These are phyloP conservation scores for Gryllus longicercus DNA, from an alignment of 2,888 invertebrate genomes.

Conservation along the genomic window DNA sequence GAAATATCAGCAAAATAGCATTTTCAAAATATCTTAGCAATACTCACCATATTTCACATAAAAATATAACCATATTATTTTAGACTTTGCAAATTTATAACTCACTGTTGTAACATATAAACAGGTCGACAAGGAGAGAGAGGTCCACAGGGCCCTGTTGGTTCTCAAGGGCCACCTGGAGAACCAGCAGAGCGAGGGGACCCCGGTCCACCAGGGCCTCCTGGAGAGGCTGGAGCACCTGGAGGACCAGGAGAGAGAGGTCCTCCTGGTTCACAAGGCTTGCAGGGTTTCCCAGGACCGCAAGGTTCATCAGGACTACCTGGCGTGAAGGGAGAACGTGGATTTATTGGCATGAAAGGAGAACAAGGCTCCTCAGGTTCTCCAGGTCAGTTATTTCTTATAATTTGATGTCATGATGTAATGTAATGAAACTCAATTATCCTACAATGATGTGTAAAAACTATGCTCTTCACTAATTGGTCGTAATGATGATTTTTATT, in stretches of 20 bases:
- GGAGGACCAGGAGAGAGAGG: slow-evolving; percentile 75
- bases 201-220: slow-evolving; percentile 65
- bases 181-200: slow-evolving; percentile 79
- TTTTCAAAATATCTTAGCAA: no score
- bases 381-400: slow-evolving; percentile 49
- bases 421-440: no score
- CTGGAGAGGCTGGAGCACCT: slow-evolving; percentile 68
- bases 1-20: no score
- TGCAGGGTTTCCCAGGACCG: slow-evolving; percentile 65
- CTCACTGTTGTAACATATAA: slow-evolving; percentile 31
- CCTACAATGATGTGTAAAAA: no score
- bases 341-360: slow-evolving; percentile 67
- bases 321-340: slow-evolving; percentile 71
- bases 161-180: slow-evolving; percentile 72
- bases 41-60: not conserved
- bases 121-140: slow-evolving; percentile 68
- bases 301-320: slow-evolving; percentile 66
- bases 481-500: no score
- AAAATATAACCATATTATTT: not conserved
- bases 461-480: no score
- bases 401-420: no score
- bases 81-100: slow-evolving; percentile 4
- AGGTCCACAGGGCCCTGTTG: slow-evolving; percentile 71
- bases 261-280: slow-evolving; percentile 65
- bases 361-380: slow-evolving; percentile 66